Base-by-base conservation (phyloP, 2,888 invertebrate genomes). In the Netelia fuscicornis region DNA sequence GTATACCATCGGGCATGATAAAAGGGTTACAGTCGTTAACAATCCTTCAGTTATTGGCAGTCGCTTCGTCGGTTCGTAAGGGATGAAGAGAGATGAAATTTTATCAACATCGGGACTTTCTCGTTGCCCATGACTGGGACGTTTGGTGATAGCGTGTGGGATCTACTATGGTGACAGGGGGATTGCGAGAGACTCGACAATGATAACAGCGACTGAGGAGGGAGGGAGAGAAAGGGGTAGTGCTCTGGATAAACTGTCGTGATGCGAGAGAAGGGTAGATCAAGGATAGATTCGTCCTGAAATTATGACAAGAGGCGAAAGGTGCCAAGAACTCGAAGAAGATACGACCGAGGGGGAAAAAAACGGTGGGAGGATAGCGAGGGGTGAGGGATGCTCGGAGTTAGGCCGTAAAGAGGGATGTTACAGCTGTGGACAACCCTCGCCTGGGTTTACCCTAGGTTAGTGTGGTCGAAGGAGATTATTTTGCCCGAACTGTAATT, bases 401-500 rank as follows among this genome's bases (percentile, higher is more conserved):
- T 74, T 37, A 85, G 58, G 76, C 37, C 83, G 56, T 72, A 77
- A 70, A 25, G 23, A 62, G 76, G 67, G 76, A 76, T 75, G 74
- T 62, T 86, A 89, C 83, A 72, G 83, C 67, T 83, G 78, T 52
- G 58, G 67, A 67, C 30, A 74, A 58, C 67, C 77, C 62, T 84
- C 85, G 65, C 80, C 80, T 67, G 78, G 65, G 60, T 68, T 83
- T 83, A 83, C 67, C 72, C 72, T 83, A 71, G 78, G 83, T 78
- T 78, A 78, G 83, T 78, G 37, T 37, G 30, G 54, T 78, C 10
- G 67, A 68, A 74, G 17, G 67, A 62, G 72, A 78, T 78, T 83
- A 68, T 62, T 30, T 10, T 17, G 56, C 78, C 86, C 37, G 37
- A 37, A 37, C 37, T 86, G 86, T 86, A 88, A 87, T 87, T 86